Conservation (phyloP, 2,797 vertebrate species). For the Gobionotothen gibberifrons region DNA sequence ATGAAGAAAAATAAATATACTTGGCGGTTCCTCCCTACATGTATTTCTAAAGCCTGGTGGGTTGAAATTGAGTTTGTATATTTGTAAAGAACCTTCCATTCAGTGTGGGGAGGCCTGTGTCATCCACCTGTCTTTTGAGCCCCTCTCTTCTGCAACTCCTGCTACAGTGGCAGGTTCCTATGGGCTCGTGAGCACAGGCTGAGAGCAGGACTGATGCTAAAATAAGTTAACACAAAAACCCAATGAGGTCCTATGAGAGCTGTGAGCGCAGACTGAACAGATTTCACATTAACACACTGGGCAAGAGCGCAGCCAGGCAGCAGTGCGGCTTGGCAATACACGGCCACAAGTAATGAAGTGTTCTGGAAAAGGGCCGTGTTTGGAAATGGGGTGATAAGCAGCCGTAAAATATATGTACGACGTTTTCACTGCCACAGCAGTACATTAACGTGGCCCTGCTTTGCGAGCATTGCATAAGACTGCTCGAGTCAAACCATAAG, state of each 20-base stretch:
- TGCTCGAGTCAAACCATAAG: slow-evolving; percentile 60
- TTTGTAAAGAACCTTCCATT: neutral
- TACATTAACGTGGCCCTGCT: slow-evolving; percentile 12
- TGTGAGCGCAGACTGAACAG: slow-evolving; percentile 40
- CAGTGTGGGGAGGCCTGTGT: slow-evolving; percentile 1
- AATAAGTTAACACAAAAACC: slow-evolving; percentile 41
- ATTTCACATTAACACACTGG: slow-evolving; percentile 59
- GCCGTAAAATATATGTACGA: slow-evolving; percentile 44
- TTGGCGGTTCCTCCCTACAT: slow-evolving; percentile 18
- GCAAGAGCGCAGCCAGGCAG: slow-evolving; percentile 33
- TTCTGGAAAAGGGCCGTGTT: slow-evolving; percentile 44
- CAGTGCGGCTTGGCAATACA: slow-evolving; percentile 31
- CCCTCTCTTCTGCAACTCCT: slow-evolving; percentile 14
- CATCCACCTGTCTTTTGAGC: neutral
- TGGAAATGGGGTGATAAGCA: slow-evolving; percentile 62
- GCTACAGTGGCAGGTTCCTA: slow-evolving; percentile 7
- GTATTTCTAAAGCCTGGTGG: slow-evolving; percentile 20
- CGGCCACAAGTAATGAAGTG: slow-evolving; percentile 61
- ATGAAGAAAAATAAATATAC: slow-evolving; percentile 8
- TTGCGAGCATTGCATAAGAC: slow-evolving; percentile 54
- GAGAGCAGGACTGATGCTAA: slow-evolving; percentile 20
- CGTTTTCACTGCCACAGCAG: slow-evolving; percentile 45
- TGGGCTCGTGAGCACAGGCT: slow-evolving; percentile 16
- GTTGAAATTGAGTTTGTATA: slow-evolving; percentile 25
- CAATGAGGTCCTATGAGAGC: slow-evolving; percentile 44